A percentile compares a stretch with the other conserved stretches of the same genome.
Conservation (phyloP, 1,140 invertebrate species). For the Caenorhabditis inopinata region DNA sequence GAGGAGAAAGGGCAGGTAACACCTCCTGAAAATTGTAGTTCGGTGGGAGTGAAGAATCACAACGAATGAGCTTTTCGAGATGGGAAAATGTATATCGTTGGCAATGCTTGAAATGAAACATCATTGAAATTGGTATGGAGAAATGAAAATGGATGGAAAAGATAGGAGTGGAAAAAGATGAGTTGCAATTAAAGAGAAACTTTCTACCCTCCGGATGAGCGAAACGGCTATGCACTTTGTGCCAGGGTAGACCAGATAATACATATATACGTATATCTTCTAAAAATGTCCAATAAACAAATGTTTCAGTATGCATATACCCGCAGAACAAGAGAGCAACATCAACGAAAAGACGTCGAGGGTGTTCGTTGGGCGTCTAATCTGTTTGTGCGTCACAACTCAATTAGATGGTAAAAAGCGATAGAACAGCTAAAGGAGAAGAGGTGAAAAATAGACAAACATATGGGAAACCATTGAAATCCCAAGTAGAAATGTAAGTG, state of each 20-base stretch:
- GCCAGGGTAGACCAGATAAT: background rate
- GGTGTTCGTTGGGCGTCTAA: background rate
- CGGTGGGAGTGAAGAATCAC: background rate
- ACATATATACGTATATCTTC: too few relatives aligned
- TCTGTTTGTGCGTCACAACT: background rate
- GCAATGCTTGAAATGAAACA: too few relatives aligned
- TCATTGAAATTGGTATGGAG: background rate
- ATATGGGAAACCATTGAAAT: too few relatives aligned
- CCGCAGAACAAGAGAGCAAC: too few relatives aligned
- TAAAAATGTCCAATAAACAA: too few relatives aligned
- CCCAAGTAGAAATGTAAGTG: too few relatives aligned
- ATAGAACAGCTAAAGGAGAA: background rate
- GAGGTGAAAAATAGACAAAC: background rate
- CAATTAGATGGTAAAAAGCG: background rate
- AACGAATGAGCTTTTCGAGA: background rate
- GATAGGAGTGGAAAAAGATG: background rate
- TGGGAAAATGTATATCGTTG: too few relatives aligned
- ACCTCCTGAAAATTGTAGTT: background rate
- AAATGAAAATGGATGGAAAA: background rate
- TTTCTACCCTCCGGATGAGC: background rate
- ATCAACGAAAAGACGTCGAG: too few relatives aligned
- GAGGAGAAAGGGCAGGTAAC: background rate
- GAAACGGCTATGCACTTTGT: background rate
- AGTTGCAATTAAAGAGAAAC: conserved; percentile 16
- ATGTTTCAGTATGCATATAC: too few relatives aligned